A percentile compares a stretch with the other conserved stretches of the same genome.
Conservation (phyloP, 2,888 invertebrate genomes). For the Ephialtes manifestator region DNA sequence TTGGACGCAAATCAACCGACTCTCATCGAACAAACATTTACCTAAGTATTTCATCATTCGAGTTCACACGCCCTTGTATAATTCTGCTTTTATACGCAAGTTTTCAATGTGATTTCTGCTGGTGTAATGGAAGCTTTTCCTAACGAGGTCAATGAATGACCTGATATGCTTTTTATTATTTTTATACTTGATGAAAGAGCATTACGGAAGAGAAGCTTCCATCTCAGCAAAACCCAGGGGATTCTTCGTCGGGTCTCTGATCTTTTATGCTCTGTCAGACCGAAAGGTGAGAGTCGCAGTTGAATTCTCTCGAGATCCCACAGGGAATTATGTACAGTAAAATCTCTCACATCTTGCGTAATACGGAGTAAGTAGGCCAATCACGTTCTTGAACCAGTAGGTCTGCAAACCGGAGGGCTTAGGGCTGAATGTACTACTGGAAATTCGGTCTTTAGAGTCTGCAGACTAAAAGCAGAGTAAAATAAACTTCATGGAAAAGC, state of each 20-base stretch:
- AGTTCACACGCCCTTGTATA: neutral
- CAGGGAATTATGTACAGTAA: slow-evolving; percentile 41
- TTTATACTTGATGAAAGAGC: slow-evolving; percentile 34
- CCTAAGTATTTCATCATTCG: neutral
- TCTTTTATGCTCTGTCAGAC: slow-evolving; percentile 74
- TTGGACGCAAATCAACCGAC: slow-evolving; percentile 59
- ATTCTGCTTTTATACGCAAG: slow-evolving; percentile 7
- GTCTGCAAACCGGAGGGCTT: no score
- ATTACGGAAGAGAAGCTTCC: slow-evolving; percentile 45
- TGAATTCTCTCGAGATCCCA: slow-evolving; percentile 54
- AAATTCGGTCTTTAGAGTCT: no score
- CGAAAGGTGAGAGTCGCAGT: slow-evolving; percentile 71
- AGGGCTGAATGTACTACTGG: no score
- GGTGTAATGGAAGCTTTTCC: neutral
- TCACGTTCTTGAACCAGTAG: no score
- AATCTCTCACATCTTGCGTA: no score
- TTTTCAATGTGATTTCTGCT: neutral
- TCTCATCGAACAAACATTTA: slow-evolving; percentile 37
- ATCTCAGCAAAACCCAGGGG: slow-evolving; percentile 67
- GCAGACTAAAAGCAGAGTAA: no score
- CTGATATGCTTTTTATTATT: slow-evolving; percentile 12
- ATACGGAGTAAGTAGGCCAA: no score
- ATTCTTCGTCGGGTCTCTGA: slow-evolving; percentile 68
- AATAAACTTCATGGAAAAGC: no score
- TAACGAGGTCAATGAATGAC: slow-evolving; percentile 30